phyloP scores from a whole-genome alignment of 2,113 vertebrate genomes.

The cattle (Bos taurus) region DNA sequence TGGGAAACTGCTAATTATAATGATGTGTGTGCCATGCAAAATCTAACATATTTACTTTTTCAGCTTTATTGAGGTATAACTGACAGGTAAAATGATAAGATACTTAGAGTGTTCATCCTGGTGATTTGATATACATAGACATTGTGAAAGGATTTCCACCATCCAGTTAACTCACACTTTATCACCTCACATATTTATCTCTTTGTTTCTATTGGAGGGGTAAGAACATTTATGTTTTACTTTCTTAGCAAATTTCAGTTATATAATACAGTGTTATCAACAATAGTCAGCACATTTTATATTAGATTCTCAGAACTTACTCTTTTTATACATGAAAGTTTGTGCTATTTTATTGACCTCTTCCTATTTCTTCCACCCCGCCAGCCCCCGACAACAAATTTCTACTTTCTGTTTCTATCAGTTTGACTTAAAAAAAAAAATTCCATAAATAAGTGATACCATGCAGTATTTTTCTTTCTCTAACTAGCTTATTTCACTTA shows the following conservation, averaged over 20 bases:
- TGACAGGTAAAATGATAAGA: not conserved
- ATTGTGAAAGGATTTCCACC: not conserved
- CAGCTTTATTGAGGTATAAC: not conserved
- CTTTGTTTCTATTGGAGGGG: not conserved
- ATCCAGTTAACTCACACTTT: not conserved
- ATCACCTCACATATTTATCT: not conserved
- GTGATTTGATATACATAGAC: not conserved
- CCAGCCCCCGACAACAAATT: not conserved
- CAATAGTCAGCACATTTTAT: not conserved
- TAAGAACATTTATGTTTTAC: not conserved
- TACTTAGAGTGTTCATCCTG: not conserved
- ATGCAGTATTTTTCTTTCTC: not conserved
- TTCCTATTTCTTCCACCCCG: not conserved
- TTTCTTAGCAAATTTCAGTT: not conserved
- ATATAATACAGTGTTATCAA: not conserved
- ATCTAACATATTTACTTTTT: not conserved
- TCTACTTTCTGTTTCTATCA: not conserved
- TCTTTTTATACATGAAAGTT: not conserved
- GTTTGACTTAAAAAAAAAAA: not conserved
- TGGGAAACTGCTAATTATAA: not conserved
- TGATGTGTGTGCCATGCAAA: not conserved
- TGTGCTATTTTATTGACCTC: not conserved
- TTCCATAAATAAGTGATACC: not conserved
- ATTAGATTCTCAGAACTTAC: not conserved
- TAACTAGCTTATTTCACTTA: not conserved